phyloP scores from a whole-genome alignment of 2,797 vertebrate genomes.

The Parambassis ranga region DNA sequence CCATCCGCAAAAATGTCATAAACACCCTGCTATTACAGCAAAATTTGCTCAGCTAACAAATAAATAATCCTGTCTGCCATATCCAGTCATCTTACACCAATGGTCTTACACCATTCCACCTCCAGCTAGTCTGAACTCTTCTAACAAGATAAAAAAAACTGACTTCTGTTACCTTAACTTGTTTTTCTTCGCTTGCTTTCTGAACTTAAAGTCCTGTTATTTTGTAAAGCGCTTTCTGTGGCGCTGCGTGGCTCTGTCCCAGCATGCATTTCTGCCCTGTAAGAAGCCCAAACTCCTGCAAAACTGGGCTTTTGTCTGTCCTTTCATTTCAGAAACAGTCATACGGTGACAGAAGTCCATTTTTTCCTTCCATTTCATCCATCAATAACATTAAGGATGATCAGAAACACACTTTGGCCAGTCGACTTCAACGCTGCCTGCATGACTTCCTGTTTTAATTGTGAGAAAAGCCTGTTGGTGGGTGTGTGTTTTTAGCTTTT shows the following conservation, averaged over 20 bases:
- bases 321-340: background rate
- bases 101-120: no score
- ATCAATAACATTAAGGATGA: conserved; percentile 13
- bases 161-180: background rate
- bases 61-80: no score
- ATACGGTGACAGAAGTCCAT: background rate
- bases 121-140: background rate
- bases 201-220: background rate
- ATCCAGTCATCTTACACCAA: no score
- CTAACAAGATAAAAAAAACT: background rate
- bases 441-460: background rate
- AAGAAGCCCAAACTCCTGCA: background rate
- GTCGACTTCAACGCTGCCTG: background rate
- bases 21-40: no score
- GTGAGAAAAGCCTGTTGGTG: background rate
- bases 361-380: background rate
- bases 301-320: conserved; percentile 3
- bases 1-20: no score
- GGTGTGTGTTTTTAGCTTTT: background rate
- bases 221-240: background rate
- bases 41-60: no score
- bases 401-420: background rate
- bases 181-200: background rate
- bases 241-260: background rate
- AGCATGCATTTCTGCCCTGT: background rate